Conservation (phyloP, 2,888 invertebrate species). For the Apodemia zela region DNA sequence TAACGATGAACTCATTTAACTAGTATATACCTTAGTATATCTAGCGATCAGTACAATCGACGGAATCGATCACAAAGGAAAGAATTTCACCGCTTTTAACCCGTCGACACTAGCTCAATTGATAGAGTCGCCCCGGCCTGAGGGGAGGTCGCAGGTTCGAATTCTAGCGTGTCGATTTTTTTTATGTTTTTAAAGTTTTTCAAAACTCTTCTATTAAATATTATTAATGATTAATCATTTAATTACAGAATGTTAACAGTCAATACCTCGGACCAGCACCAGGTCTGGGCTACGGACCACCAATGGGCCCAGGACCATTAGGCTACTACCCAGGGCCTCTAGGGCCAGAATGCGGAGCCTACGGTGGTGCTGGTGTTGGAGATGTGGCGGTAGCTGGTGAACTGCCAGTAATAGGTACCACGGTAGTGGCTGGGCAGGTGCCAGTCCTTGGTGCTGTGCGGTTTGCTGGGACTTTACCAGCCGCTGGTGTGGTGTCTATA, state of each 20-base stretch:
- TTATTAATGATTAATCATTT: too few relatives aligned
- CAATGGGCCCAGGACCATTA: neutral
- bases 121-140: too few relatives aligned
- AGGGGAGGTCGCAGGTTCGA: too few relatives aligned
- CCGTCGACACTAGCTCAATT: too few relatives aligned
- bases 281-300: neutral
- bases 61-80: too few relatives aligned
- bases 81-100: too few relatives aligned
- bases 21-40: too few relatives aligned
- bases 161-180: too few relatives aligned
- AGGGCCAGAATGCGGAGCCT: conserved; percentile 19
- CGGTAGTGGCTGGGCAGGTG: conserved; percentile 38
- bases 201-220: too few relatives aligned
- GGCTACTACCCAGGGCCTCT: neutral
- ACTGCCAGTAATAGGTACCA: conserved; percentile 38
- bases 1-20: too few relatives aligned
- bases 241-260: neutral
- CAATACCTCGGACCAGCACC: neutral
- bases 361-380: conserved; percentile 36
- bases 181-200: too few relatives aligned
- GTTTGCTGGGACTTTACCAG: conserved; percentile 37
- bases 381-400: conserved; percentile 39
- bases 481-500: conserved; percentile 37
- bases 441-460: conserved; percentile 39
- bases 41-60: too few relatives aligned